A percentile compares a stretch with the other conserved stretches of the same genome.
Evolutionary conservation across 2,113 vertebrate genomes (phyloP).

Genomic region (Brienomyrus longianalis): DNA sequence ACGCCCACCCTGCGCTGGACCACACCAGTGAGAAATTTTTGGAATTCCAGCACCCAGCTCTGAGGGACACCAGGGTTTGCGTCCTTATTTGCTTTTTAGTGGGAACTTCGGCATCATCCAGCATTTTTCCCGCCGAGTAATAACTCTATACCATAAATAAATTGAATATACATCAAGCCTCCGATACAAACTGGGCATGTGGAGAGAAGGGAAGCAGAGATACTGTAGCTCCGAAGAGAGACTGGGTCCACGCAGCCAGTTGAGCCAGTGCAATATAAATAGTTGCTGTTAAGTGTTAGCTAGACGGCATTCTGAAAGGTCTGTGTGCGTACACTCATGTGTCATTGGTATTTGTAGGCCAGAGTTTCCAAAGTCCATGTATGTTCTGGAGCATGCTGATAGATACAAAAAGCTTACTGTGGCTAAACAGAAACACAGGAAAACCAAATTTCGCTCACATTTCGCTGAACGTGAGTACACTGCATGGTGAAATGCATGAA

Average conservation of each 20-base stretch:
- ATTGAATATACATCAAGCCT: neutral
- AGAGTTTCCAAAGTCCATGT: neutral
- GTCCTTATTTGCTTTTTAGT: too few relatives aligned
- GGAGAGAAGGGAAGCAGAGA: neutral
- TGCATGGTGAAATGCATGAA: neutral
- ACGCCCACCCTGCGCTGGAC: neutral
- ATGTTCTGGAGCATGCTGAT: neutral
- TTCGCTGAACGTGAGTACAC: neutral
- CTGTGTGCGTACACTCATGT: neutral
- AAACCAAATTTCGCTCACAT: neutral
- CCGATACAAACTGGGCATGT: neutral
- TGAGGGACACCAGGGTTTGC: neutral
- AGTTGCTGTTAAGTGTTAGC: neutral
- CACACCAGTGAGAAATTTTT: conserved; percentile 19
- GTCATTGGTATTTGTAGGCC: neutral
- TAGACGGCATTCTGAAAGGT: neutral
- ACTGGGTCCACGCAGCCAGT: neutral
- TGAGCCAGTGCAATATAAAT: neutral
- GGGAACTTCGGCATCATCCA: neutral
- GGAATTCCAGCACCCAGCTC: conserved; percentile 8
- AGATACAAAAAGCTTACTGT: neutral
- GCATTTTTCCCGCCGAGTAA: neutral
- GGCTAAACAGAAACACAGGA: neutral
- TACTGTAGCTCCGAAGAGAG: neutral
- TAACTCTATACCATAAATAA: neutral